phyloP scores from a whole-genome alignment of 2,888 invertebrate genomes.

The Drosophila imparisetae region DNA sequence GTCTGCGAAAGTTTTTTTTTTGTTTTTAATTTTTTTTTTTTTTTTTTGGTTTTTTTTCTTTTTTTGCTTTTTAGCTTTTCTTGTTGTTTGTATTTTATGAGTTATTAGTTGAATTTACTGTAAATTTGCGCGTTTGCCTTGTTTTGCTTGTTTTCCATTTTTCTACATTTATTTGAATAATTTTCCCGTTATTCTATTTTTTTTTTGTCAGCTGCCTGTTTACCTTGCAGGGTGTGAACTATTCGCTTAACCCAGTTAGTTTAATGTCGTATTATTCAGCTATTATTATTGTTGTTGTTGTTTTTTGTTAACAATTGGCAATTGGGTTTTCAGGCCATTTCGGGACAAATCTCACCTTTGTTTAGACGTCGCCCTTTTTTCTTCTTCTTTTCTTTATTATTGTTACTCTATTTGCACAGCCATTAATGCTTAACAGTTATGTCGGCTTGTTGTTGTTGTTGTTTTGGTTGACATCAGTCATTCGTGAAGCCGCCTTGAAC shows the following conservation, averaged over 20 bases:
- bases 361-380: conserved; percentile 52
- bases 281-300: conserved; percentile 17
- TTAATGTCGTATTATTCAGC: conserved; percentile 23
- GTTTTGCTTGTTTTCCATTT: conserved; percentile 27
- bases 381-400: conserved; percentile 15
- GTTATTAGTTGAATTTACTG: conserved; percentile 72
- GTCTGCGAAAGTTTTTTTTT: conserved; percentile 52
- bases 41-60: neutral
- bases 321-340: conserved; percentile 51
- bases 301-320: conserved; percentile 60
- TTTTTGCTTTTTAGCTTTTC: neutral
- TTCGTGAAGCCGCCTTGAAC: conserved; percentile 40
- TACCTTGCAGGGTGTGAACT: conserved; percentile 58
- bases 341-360: conserved; percentile 52
- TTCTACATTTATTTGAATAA: conserved; percentile 13
- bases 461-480: conserved; percentile 62
- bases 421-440: conserved; percentile 73
- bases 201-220: conserved; percentile 36
- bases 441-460: conserved; percentile 25
- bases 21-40: conserved; percentile 1
- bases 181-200: conserved; percentile 12
- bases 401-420: conserved; percentile 62
- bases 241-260: conserved; percentile 67
- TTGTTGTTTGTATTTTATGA: conserved; percentile 44
- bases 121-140: conserved; percentile 56